Base-by-base conservation (phyloP, 2,113 vertebrate genomes). In the Tenrec ecaudatus region DNA sequence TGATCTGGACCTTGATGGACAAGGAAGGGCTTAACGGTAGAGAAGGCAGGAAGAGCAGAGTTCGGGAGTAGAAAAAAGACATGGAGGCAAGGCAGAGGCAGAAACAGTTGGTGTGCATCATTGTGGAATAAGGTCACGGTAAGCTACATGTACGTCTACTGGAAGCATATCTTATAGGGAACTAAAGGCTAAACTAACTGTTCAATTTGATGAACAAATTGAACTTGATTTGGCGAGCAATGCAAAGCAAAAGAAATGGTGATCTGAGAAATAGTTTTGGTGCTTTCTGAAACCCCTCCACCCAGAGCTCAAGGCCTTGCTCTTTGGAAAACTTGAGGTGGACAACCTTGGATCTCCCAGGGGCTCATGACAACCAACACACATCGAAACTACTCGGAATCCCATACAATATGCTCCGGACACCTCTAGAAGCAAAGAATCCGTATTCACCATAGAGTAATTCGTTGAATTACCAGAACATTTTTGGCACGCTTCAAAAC, bases 41-140 rank as follows among this genome's bases (percentile, higher is more conserved):
- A 79, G 53, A 16, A 83, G 79, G 22, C 47, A 9, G 33, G 81
- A 29, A 47, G 36, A 15, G 76, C 23, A 10, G 57, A 4, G n/a
- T 14, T n/a, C 40, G 10, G 60, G 57, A 20, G 22, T 8, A 53
- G 76, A 43, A 64, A 38, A 22, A 83, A 29, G 31, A 31, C 25
- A 10, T 38, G 68, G 33, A 43, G 71, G 15, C 6, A 36, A 1
- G 75, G 53, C 60, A 17, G 53, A 40, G n/a, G 53, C 60, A 17
- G 53, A 40, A n/a, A 23, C 40, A 22, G n/a, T 1, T 14, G 3
- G 31, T 3, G 5, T 31, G 31, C 2, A 10, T 29, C 6, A 0
- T 17, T n/a, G 40, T 14, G 15, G 57, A 11, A 0, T 3, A 19
- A 43, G 22, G 36, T 1, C 22, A 38, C 6, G 40, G 76, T 0